Conservation (phyloP, 2,113 vertebrate species). For the Marmota flaviventris region DNA sequence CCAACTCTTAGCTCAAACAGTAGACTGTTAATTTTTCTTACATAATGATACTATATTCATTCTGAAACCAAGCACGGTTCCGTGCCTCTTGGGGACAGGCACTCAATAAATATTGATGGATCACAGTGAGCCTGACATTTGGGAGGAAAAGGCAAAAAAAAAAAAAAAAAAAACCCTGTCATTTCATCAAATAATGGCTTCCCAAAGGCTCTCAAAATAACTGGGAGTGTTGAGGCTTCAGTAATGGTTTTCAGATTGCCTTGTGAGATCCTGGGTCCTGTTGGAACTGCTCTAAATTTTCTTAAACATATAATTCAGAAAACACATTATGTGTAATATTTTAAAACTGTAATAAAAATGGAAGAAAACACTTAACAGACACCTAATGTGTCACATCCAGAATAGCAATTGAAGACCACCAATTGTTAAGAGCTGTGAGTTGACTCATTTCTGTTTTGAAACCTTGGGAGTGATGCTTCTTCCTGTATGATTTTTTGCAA, state of each 20-base stretch:
- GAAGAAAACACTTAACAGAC: neutral
- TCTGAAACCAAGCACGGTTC: constrained; percentile 33
- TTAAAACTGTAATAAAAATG: neutral
- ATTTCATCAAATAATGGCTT: constrained; percentile 56
- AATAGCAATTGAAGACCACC: neutral
- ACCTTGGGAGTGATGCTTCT: neutral
- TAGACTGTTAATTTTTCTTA: constrained; percentile 54
- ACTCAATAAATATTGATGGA: constrained; percentile 76
- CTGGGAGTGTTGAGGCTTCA: neutral
- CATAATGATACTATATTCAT: constrained; percentile 53
- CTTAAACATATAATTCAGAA: constrained; percentile 26
- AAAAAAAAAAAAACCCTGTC: neutral
- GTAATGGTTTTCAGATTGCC: constrained; percentile 29
- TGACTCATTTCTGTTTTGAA: constrained; percentile 17
- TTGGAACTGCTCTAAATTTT: constrained; percentile 7
- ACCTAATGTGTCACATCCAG: neutral
- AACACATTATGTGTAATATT: neutral
- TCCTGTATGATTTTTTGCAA: constrained; percentile 25
- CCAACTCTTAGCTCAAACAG: constrained; percentile 1
- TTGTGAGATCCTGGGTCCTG: constrained; percentile 20
- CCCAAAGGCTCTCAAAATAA: constrained; percentile 63
- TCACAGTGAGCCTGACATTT: constrained; percentile 72
- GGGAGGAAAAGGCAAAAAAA: constrained; percentile 65
- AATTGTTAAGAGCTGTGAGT: neutral
- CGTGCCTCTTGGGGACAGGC: neutral